phyloP scores from a whole-genome alignment of 2,888 invertebrate genomes.

The Ochropleura plecta region DNA sequence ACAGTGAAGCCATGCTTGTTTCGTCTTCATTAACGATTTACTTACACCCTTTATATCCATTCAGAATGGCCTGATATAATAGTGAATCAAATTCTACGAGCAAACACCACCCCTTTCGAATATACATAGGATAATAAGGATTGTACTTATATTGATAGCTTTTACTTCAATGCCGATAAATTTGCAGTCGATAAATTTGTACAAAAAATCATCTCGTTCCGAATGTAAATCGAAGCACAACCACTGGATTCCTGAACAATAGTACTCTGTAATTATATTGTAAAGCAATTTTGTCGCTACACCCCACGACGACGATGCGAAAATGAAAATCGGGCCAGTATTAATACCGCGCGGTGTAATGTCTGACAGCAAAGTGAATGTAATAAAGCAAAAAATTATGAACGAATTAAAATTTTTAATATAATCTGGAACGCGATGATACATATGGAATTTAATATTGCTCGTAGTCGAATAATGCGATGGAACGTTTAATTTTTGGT shows the following conservation, averaged over 20 bases:
- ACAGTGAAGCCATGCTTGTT: too few relatives aligned
- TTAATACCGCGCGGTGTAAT: constrained; percentile 76
- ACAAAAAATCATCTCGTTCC: constrained; percentile 76
- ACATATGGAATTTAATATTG: constrained; percentile 64
- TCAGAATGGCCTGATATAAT: background rate
- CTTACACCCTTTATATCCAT: background rate
- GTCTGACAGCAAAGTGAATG: constrained; percentile 70
- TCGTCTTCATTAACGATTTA: too few relatives aligned
- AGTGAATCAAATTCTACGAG: background rate
- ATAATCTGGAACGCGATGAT: constrained; percentile 62
- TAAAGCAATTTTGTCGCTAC: constrained; percentile 83
- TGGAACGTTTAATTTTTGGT: constrained; percentile 47
- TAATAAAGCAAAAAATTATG: constrained; percentile 78
- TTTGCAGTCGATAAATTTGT: constrained; percentile 58
- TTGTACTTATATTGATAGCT: background rate
- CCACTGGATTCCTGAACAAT: constrained; percentile 79
- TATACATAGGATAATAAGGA: background rate
- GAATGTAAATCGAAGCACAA: constrained; percentile 85
- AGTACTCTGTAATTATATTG: constrained; percentile 86
- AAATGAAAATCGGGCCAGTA: constrained; percentile 80
- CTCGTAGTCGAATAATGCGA: constrained; percentile 45
- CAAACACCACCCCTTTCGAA: background rate
- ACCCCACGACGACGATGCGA: constrained; percentile 68
- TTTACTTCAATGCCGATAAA: background rate
- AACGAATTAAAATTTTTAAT: constrained; percentile 75